Evolutionary conservation across 2,888 invertebrate genomes (phyloP), one percentile per base, ranked within the genome.

Genomic region (Tupiocoris notatus): DNA sequence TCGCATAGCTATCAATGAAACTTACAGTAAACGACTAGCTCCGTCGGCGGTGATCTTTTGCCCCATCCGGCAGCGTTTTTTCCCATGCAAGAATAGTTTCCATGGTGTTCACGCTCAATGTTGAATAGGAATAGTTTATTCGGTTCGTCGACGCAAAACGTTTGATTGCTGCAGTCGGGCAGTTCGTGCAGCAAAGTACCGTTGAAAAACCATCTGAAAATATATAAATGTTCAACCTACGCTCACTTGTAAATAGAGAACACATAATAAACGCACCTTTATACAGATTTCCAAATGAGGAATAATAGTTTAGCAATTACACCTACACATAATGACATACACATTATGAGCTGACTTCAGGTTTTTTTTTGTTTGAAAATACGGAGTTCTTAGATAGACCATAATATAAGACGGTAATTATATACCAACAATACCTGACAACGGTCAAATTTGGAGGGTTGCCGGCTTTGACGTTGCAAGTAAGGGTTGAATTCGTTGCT

Each of bases 11-110:
- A n/a, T n/a, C n/a, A n/a, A n/a, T n/a, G 39, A 39, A 39, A 65
- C 91, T 88, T 84, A 93, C 92, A 93, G 82, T 92, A 89, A 70
- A 95, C 94, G 81, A 92, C 86, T 12, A 96, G 88, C 81, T 94
- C 92, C 23, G 91, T 90, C 78, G 90, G 90, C 57, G 88, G 87
- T 39, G 95, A 95, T 80, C 89, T 87, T 56, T 89, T 88, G 59
- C 95, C 95, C 93, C 95, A 95, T 7, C 94, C 95, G 9, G 95
- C 95, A 16, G 89, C 88, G 85, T 96, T 96, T 84, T 89, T 90
- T 17, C 96, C 96, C 82, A 92, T 91, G 83, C 97, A 97, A 0
- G 95, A 93, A 85, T 96, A 97, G 85, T 96, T 96, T 23, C 96
- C 96, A 81, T 95, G 93, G 84, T 96, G 95, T 75, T 90, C 90